Conservation (phyloP, 2,797 vertebrate species). For the Miichthys miiuy region DNA sequence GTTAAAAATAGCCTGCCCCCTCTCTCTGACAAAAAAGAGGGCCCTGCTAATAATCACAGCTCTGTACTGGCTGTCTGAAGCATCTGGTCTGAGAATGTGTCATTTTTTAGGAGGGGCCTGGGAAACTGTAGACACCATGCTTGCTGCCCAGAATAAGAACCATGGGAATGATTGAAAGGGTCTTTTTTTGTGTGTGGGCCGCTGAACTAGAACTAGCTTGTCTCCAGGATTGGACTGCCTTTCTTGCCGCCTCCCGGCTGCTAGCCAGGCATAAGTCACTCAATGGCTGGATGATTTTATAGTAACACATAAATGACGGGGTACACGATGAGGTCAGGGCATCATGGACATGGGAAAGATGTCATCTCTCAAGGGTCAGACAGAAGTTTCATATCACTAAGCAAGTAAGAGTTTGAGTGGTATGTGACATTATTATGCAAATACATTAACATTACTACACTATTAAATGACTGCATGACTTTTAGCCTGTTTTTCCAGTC, state of each 20-base stretch:
- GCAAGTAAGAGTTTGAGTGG: constrained; percentile 17
- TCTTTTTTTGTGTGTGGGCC: constrained; percentile 73
- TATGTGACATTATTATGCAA: constrained; percentile 42
- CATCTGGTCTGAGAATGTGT: constrained; percentile 83
- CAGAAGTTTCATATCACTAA: constrained; percentile 45
- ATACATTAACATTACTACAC: constrained; percentile 34
- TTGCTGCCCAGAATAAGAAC: constrained; percentile 84
- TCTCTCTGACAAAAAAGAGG: constrained; percentile 70
- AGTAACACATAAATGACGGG: constrained; percentile 69
- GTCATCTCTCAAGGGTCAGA: constrained; percentile 55
- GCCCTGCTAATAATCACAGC: constrained; percentile 86
- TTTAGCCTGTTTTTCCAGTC: constrained; percentile 19
- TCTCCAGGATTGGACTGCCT: constrained; percentile 63
- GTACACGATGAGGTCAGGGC: constrained; percentile 70
- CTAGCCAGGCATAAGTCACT: constrained; percentile 77
- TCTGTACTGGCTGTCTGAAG: constrained; percentile 78
- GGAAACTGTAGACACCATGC: constrained; percentile 82
- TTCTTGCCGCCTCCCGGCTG: constrained; percentile 51
- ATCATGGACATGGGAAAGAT: constrained; percentile 58
- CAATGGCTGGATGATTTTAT: constrained; percentile 64
- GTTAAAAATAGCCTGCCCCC: constrained; percentile 82
- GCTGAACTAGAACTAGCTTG: constrained; percentile 73
- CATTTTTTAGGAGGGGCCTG: constrained; percentile 87
- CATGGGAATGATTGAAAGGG: constrained; percentile 83
- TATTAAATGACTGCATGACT: constrained; percentile 22